Evolutionary conservation across 2,797 vertebrate genomes (phyloP), one percentile per base, ranked within the genome.

Genomic region (Pipistrellus pipistrellus): DNA sequence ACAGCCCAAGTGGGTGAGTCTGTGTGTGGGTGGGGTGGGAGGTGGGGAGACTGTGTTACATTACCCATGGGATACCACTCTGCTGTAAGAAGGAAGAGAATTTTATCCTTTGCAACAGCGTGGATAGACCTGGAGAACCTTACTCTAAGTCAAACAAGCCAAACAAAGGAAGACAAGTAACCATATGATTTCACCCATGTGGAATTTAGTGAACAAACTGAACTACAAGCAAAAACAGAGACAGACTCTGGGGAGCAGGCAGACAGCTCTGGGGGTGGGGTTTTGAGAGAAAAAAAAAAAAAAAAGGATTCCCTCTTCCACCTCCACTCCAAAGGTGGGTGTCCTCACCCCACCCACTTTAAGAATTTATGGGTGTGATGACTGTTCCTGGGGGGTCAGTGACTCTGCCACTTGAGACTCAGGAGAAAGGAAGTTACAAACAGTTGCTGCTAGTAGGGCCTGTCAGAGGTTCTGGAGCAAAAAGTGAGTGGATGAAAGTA

Each of bases 31-130:
- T 41, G 5, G 13, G 13, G 13, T 14, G 27, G 6, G 59, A 2
- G 1, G 27, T 1, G 2, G 0, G 0, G 1, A 8, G 1, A 8
- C 62, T n/a, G 30, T 64, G 62, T n/a, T n/a, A 15, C 30, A 64
- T n/a, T 64, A 64, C 62, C 27, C n/a, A 64, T 8, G 62, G 30
- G 30, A n/a, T n/a, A 64, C 59, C 30, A 64, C 62, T 64, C 30
- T n/a, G 62, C 62, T n/a, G 62, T 17, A 64, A 64, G 30, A 64
- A 64, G 62, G 14, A 64, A 64, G 62, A n/a, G n/a, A 64, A 17
- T 17, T n/a, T 64, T n/a, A n/a, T 30, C 30, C 62, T 64, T 64
- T 64, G 13, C 62, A 15, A 64, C 62, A 64, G 62, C 62, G n/a
- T 64, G 6, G 30, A n/a, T 17, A n/a, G 62, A n/a, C 62, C 30